These are phyloP conservation scores for Beroe forskalii DNA, from an alignment of 37 sponge, comb jelly and placozoan genomes.

Conservation along the genomic window DNA sequence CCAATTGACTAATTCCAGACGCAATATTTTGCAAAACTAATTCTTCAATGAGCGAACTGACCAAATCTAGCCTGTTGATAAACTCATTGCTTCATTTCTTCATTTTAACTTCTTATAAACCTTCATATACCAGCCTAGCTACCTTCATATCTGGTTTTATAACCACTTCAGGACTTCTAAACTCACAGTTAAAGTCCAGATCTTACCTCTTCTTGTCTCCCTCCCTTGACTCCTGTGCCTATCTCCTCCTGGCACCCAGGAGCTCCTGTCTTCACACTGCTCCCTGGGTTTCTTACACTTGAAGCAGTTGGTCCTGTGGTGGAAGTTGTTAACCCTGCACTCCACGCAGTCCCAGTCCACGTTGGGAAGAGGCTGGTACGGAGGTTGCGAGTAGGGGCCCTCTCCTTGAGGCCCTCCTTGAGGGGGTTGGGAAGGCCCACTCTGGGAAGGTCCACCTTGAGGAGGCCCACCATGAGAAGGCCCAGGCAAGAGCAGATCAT, in stretches of 20 bases:
- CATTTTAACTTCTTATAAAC: too few species aligned
- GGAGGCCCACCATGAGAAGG: background rate
- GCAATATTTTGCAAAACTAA: too few species aligned
- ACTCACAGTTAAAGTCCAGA: too few species aligned
- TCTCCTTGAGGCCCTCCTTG: too few species aligned
- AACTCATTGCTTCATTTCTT: too few species aligned
- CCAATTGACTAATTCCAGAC: too few species aligned
- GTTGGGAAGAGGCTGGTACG: background rate
- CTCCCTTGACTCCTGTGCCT: background rate
- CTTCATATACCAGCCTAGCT: too few species aligned
- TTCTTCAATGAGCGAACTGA: too few species aligned
- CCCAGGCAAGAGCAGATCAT: background rate
- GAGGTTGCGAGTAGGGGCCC: background rate
- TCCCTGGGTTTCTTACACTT: slow-evolving; percentile 44
- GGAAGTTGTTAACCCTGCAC: slow-evolving; percentile 39
- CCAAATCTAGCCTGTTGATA: too few species aligned
- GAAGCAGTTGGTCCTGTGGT: background rate
- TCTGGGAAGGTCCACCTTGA: background rate
- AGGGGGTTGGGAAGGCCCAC: background rate
- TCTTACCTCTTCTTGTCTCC: slow-evolving; percentile 52
- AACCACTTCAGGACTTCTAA: too few species aligned
- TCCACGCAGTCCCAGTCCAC: slow-evolving; percentile 13
- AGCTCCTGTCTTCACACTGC: background rate
- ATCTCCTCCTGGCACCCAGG: background rate
- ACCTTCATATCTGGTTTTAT: too few species aligned